Base-by-base conservation (phyloP, 2,888 invertebrate species). In the Chrysopilus asiliformis region DNA sequence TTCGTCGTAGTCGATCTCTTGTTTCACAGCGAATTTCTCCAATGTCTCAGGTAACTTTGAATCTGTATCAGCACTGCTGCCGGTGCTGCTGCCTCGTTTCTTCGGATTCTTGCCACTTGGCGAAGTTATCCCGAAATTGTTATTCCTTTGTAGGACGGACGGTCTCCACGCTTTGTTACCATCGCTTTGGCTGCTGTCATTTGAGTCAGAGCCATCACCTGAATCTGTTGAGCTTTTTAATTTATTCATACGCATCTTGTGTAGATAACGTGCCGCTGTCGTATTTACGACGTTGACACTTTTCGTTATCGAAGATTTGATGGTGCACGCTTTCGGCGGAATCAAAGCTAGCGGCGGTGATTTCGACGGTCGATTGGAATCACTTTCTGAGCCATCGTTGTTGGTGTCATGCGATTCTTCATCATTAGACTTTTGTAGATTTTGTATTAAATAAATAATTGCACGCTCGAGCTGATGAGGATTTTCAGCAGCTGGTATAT, bases 391-490 rank as follows among this genome's bases (percentile, higher is more conserved):
- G 14, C 3, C 26, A 13, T 26, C 14, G 2, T 14, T 20, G 7
- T 37, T 18, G 6, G 31, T 14, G 5, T 29, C 37, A 9, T 10
- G 22, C 22, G 22, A 22, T 10, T 15, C 37, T 14, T 41, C 40
- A 12, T 51, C 51, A 5, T 41, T 42, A 1, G 49, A 42, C 40
- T 53, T 53, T 28, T 54, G 57, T 31, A 65, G 46, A 49, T 72
- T 69, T 38, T 67, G 69, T 43, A 78, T 69, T 27, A 86, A 63
- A 51, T 79, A 75, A 51, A 76, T 71, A 22, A 86, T 76, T 34
- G 80, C 82, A 35, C 72, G 70, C 52, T 83, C 79, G 34, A 85
- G 53, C 39, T 75, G 68, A 40, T 69, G 67, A 0, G 81, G 79
- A 62, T 83, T 77, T 52, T 82, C 81, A 1, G 79, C 74, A 2